Evolutionary conservation across 2,113 vertebrate genomes (phyloP), one percentile per base, ranked within the genome.

Genomic region (Trichomycterus rosablanca): DNA sequence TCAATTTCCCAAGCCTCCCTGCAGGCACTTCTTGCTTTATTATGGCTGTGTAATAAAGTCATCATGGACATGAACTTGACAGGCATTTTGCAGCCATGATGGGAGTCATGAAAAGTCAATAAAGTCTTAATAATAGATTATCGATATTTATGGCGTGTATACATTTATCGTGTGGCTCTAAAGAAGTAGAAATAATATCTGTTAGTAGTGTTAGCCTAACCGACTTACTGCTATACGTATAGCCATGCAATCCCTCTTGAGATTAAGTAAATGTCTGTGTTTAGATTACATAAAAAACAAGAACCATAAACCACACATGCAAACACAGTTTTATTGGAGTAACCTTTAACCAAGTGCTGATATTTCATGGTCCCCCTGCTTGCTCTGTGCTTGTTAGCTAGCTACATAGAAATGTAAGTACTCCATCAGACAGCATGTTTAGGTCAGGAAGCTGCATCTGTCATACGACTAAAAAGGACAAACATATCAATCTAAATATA

Each of bases 261-360:
- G 74, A 67, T 73, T 68, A 76, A 78, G 72, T 16, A 74, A 67
- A 74, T 67, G 67, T 10, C 12, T 37, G 34, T 37, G 2, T 40
- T 40, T n/a, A 40, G 37, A 1, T 40, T 40, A 15, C 1, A n/a
- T n/a, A 40, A n/a, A n/a, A 14, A 2, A 30, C 26, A 63, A 40
- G 9, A 12, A n/a, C 45, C 40, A 32, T 62, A 63, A 52, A 39
- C 40, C 52, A 37, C 23, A 19, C 35, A 59, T 32, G 49, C 67
- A 39, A 32, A 50, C 60, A 34, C 37, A 67, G n/a, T 42, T 66
- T 80, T 85, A 84, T 83, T 81, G 78, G 72, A 73, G 76, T 86
- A 85, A 88, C 86, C 86, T 89, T 88, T 87, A 83, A 74, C 74
- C 77, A 64, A 71, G 67, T 74, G 74, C 49, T 83, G 80, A 85